Base-by-base conservation (phyloP, 2,113 vertebrate genomes). In the Lophochroa leadbeateri region DNA sequence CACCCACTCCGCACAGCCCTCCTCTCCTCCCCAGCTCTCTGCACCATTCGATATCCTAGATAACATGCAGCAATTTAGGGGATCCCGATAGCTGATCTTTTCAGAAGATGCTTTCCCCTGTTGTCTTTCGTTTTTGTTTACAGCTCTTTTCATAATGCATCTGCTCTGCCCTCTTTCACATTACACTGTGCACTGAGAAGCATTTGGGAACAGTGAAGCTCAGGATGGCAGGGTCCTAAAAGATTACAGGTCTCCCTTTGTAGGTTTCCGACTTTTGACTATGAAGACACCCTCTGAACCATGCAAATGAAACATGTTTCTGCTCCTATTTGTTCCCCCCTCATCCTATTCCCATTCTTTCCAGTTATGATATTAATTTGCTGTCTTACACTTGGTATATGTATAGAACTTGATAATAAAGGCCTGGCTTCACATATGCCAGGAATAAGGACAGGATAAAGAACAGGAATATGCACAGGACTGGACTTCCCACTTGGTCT, bases 141-240 rank as follows among this genome's bases (percentile, higher is more conserved):
- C 61, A 63, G 37, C 31, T 7, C 23, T 65, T 31, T 53, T 29
- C 52, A 37, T 12, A 67, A 52, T 1, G 6, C 44, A 35, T 10
- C 61, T 50, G 7, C 16, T 44, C 33, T n/a, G 46, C 28, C 53
- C 20, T 44, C 33, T 44, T 33, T 43, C 33, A 16, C 17, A 10
- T 9, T 23, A 49, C 31, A 28, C 28, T 17, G 46, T 7, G 2
- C 7, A 6, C 47, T 9, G 29, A 58, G 47, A 28, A 43, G 12
- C 4, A 1, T 1, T 5, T 8, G 13, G 23, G 24, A 79, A 44
- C 49, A 20, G 44, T 1, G 4, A 41, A 11, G 49, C 37, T 57
- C 29, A 10, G 29, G 29, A n/a, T 3, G 8, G 8, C 28, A 61
- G 35, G 35, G 28, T 27, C 43, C 57, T 20, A 19, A 47, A 41